phyloP scores from a whole-genome alignment of 2,888 invertebrate genomes.

The Liodrosophila aerea region DNA sequence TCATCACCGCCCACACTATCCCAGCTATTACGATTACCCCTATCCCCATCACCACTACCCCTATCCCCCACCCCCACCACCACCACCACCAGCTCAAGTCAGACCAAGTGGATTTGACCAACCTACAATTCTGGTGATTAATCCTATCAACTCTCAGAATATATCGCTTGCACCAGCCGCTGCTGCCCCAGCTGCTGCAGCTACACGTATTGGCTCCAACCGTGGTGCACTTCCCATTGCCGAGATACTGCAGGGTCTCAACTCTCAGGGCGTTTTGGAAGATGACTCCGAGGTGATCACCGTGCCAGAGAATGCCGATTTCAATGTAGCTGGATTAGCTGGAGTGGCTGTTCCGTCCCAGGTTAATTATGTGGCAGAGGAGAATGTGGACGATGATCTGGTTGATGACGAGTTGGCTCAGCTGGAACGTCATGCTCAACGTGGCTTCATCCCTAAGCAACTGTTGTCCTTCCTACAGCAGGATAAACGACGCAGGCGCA shows the following conservation, averaged over 20 bases:
- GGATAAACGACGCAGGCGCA: conserved; percentile 53
- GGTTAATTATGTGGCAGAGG: conserved; percentile 23
- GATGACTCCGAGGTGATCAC: conserved; percentile 42
- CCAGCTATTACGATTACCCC: conserved; percentile 12
- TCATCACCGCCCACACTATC: conserved; percentile 22
- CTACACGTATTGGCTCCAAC: neutral
- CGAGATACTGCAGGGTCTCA: too few species aligned
- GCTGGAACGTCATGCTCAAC: conserved; percentile 55
- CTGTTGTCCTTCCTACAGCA: conserved; percentile 49
- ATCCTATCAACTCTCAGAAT: neutral
- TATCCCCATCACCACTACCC: conserved; percentile 23
- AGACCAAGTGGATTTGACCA: too few species aligned
- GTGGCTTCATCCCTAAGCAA: conserved; percentile 45
- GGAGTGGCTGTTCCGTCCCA: neutral
- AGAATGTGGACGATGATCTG: conserved; percentile 28
- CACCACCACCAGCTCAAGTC: neutral
- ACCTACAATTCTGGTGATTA: conserved; percentile 10
- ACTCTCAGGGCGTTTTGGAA: conserved; percentile 23
- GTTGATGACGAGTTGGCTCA: conserved; percentile 47
- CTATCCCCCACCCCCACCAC: conserved; percentile 10
- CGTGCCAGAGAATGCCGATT: conserved; percentile 7
- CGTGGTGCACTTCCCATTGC: neutral
- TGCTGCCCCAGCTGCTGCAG: neutral
- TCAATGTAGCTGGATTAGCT: neutral
- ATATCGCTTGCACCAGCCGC: neutral